Evolutionary conservation across 2,888 invertebrate genomes (phyloP).

Genomic region (Heliconius cydno): DNA sequence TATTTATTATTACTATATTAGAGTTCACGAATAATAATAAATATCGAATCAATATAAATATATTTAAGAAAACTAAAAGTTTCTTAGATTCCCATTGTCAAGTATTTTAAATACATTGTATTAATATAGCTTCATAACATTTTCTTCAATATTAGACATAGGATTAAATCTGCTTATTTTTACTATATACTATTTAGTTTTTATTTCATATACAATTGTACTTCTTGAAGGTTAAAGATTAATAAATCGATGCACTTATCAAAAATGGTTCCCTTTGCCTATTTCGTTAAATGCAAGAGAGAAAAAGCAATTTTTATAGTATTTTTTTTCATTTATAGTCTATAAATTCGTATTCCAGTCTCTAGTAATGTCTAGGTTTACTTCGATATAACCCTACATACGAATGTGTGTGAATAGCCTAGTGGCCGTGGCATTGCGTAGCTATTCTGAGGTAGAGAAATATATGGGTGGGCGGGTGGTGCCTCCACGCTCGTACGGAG

Average conservation of each 20-base stretch:
- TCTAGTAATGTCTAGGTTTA: too few relatives aligned
- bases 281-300: not conserved
- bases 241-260: too few relatives aligned
- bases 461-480: conserved; percentile 12
- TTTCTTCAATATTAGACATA: not conserved
- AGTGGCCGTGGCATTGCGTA: conserved; percentile 23
- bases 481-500: conserved; percentile 1
- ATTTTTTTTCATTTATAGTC: too few relatives aligned
- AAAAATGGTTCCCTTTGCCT: not conserved
- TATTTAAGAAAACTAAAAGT: not conserved
- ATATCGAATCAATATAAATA: too few relatives aligned
- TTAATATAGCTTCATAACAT: not conserved
- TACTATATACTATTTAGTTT: not conserved
- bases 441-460: conserved; percentile 17
- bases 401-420: conserved; percentile 14
- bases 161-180: not conserved
- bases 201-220: too few relatives aligned
- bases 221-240: too few relatives aligned
- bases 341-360: not conserved
- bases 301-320: not conserved
- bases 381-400: too few relatives aligned
- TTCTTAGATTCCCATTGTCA: not conserved
- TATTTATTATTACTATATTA: too few relatives aligned
- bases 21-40: too few relatives aligned
- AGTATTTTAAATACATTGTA: not conserved